Evolutionary conservation across 2,113 vertebrate genomes (phyloP).

Genomic region (Ptilorrhoa leucosticta): DNA sequence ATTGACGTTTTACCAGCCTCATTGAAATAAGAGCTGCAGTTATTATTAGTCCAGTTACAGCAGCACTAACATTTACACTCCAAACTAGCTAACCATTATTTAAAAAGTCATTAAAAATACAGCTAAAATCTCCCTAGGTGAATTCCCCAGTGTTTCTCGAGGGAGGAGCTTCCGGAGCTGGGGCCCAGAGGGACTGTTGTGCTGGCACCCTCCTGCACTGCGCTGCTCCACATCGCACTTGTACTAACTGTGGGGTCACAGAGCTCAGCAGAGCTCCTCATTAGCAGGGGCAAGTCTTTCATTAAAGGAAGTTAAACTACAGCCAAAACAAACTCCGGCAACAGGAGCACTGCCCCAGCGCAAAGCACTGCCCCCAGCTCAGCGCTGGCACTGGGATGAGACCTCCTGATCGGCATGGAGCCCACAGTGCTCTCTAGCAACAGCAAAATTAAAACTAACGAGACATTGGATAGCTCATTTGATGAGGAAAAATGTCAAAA

Average conservation of each 20-base stretch:
- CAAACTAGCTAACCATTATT: not conserved
- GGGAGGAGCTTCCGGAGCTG: not conserved
- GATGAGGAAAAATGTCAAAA: not conserved
- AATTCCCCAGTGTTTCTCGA: not conserved
- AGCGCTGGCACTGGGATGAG: not conserved
- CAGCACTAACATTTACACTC: not conserved
- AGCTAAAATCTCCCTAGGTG: not conserved
- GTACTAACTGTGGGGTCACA: accelerated
- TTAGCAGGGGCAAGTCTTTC: not conserved
- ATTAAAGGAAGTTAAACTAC: not conserved
- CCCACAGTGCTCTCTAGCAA: not conserved
- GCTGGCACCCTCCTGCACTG: not conserved
- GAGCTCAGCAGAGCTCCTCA: not conserved
- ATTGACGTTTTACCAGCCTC: not conserved
- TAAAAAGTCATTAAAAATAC: not conserved
- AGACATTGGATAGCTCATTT: accelerated
- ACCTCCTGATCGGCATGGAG: accelerated
- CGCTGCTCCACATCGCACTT: accelerated
- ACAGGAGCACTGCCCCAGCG: accelerated
- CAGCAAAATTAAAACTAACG: not conserved
- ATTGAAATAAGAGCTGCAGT: not conserved
- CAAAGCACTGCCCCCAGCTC: not conserved
- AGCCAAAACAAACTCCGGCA: not conserved
- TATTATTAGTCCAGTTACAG: not conserved
- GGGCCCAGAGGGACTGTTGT: accelerated